Conservation (phyloP, 2,113 vertebrate species). For the Bujurquina vittata region DNA sequence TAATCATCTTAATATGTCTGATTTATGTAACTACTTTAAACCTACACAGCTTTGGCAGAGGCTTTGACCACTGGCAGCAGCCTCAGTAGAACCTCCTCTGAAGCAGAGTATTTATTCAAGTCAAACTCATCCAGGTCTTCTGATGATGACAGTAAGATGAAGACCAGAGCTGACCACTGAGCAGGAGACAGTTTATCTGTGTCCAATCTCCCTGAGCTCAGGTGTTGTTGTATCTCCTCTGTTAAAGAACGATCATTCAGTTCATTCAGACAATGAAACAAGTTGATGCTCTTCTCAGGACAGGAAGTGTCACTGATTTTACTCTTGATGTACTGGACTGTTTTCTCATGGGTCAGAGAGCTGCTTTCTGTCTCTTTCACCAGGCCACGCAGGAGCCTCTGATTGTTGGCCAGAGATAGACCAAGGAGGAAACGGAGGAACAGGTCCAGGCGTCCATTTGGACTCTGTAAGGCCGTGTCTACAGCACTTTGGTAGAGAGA, state of each 20-base stretch:
- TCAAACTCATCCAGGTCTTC: constrained; percentile 23
- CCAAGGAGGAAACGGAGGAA: constrained; percentile 45
- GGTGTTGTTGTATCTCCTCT: neutral
- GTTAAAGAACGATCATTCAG: neutral
- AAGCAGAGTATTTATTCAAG: neutral
- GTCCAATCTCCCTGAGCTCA: neutral
- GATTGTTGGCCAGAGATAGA: constrained; percentile 29
- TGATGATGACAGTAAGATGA: constrained; percentile 22
- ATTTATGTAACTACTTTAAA: constrained; percentile 1
- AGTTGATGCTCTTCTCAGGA: constrained; percentile 37
- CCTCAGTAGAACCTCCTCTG: constrained; percentile 34
- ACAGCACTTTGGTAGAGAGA: neutral
- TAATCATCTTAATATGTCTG: rapidly evolving
- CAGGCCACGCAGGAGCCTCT: constrained; percentile 10
- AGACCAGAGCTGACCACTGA: constrained; percentile 48
- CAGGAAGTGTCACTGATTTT: constrained; percentile 14
- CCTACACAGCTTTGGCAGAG: constrained; percentile 45
- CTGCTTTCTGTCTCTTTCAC: neutral
- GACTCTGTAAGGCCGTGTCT: constrained; percentile 39
- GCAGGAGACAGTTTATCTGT: neutral
- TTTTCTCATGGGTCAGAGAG: neutral
- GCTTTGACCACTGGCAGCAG: constrained; percentile 37
- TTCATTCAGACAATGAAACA: constrained; percentile 48
- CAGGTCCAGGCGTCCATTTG: constrained; percentile 40
- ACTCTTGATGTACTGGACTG: constrained; percentile 14